A percentile compares a stretch with the other conserved stretches of the same genome.
Evolutionary conservation across 2,113 vertebrate species (phyloP).

Genomic region (Gnathonemus longibarbis): DNA sequence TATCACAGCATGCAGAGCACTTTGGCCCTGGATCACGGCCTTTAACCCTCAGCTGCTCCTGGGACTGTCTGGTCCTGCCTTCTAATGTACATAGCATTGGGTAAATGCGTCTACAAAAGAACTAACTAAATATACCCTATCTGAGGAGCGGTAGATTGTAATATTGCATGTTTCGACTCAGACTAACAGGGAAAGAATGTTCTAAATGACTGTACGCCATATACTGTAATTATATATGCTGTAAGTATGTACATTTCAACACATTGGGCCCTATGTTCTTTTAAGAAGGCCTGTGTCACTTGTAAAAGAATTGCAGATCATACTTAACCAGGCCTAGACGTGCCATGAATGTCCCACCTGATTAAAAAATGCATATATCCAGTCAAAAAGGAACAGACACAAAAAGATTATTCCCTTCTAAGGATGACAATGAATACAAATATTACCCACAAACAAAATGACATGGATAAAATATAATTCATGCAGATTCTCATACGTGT

Average conservation of each 20-base stretch:
- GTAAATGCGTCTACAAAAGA: neutral
- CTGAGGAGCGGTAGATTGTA: neutral
- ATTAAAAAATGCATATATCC: neutral
- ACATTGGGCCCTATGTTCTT: neutral
- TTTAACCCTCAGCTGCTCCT: neutral
- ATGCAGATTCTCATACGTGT: neutral
- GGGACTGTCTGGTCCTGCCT: neutral
- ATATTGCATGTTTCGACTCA: neutral
- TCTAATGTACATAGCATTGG: neutral
- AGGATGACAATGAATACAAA: neutral
- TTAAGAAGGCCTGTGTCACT: neutral
- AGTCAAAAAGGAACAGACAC: neutral
- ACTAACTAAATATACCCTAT: neutral
- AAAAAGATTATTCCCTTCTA: neutral
- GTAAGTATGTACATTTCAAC: neutral
- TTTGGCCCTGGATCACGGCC: neutral
- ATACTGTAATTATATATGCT: neutral
- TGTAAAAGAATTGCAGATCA: neutral
- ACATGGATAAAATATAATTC: neutral
- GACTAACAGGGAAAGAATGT: neutral
- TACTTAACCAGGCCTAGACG: neutral
- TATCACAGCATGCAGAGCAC: neutral
- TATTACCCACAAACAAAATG: neutral
- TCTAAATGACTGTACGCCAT: neutral
- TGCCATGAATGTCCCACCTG: too few relatives aligned